These are phyloP conservation scores for Oconnorella tubifera DNA, from an alignment of 2,888 invertebrate genomes.

Conservation along the genomic window DNA sequence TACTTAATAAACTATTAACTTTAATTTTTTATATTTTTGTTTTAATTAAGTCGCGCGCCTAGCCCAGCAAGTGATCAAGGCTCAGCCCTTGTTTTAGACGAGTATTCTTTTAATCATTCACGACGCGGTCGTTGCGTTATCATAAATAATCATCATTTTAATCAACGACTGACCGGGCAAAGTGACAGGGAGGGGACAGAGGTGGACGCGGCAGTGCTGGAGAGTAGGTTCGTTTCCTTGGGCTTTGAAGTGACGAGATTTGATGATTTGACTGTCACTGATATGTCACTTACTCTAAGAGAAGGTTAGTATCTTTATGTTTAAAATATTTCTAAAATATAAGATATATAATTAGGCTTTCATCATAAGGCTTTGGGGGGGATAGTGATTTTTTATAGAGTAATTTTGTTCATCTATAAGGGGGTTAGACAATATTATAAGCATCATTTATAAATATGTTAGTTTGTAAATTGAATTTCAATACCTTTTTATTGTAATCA, in stretches of 20 bases:
- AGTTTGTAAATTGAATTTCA: too few species aligned
- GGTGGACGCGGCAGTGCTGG: constrained; percentile 74
- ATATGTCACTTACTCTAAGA: constrained; percentile 58
- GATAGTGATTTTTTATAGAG: too few species aligned
- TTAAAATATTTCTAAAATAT: too few species aligned
- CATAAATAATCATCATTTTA: constrained; percentile 85
- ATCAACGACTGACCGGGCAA: constrained; percentile 37
- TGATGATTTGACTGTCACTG: constrained; percentile 65
- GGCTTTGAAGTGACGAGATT: constrained; percentile 68
- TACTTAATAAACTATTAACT: background rate
- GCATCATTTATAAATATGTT: too few species aligned
- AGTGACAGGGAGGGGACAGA: constrained; percentile 67
- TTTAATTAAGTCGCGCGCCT: background rate
- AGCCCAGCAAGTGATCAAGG: too few species aligned
- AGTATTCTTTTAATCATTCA: constrained; percentile 78
- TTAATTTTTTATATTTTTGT: background rate
- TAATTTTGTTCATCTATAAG: too few species aligned
- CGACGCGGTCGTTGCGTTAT: constrained; percentile 80
- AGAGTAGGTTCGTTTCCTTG: constrained; percentile 63
- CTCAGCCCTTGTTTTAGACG: constrained; percentile 5
- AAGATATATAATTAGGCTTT: too few species aligned
- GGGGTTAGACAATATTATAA: too few species aligned
- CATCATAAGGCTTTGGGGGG: too few species aligned
- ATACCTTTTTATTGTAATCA: too few species aligned
- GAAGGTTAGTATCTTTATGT: constrained; percentile 27